These are phyloP conservation scores for Ctenomys sociabilis DNA, from an alignment of 2,113 vertebrate genomes.

Conservation along the genomic window DNA sequence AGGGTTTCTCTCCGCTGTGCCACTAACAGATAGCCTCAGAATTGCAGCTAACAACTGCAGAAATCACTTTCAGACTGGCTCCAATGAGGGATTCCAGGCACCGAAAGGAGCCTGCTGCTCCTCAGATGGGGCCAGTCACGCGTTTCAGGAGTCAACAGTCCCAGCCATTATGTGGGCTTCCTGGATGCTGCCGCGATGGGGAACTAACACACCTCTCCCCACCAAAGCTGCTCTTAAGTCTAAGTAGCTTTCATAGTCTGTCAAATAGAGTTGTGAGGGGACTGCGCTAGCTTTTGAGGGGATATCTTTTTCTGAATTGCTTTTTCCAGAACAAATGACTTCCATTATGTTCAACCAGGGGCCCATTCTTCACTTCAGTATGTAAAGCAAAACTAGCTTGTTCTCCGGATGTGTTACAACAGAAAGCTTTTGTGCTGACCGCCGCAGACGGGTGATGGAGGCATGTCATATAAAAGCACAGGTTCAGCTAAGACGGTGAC, in stretches of 20 bases:
- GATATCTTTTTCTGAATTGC: constrained; percentile 62
- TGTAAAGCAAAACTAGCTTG: constrained; percentile 64
- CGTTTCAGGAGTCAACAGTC: background rate
- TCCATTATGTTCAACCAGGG: constrained; percentile 65
- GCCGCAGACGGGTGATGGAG: background rate
- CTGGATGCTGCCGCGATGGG: constrained; percentile 45
- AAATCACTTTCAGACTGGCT: background rate
- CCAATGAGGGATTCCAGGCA: background rate
- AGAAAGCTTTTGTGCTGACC: constrained; percentile 41
- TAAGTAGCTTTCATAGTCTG: constrained; percentile 14
- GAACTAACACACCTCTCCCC: constrained; percentile 31
- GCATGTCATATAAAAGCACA: background rate
- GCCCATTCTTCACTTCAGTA: constrained; percentile 49
- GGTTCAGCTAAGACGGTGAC: background rate
- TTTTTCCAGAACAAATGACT: constrained; percentile 68
- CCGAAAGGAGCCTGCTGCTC: constrained; percentile 20
- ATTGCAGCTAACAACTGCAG: background rate
- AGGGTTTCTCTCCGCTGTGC: background rate
- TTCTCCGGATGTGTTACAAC: background rate
- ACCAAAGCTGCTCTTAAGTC: constrained; percentile 39
- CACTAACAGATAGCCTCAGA: background rate
- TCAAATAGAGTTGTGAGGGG: constrained; percentile 32
- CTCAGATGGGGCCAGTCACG: background rate
- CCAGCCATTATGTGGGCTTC: constrained; percentile 43
- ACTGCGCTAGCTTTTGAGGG: background rate